Conservation (phyloP, 2,113 vertebrate genomes). For the Antechinus stuartii region DNA sequence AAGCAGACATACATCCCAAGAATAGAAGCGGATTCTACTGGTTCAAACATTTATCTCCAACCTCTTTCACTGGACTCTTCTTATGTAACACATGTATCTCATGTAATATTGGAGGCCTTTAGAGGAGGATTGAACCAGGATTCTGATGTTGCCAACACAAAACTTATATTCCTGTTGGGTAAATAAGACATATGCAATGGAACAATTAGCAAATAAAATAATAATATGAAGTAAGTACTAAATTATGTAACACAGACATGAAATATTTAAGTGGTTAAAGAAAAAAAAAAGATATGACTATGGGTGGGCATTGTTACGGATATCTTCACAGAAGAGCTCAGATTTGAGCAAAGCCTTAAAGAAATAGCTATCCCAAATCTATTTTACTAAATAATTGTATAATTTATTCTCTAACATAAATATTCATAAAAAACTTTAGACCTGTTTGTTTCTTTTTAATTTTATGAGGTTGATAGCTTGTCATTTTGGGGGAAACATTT, state of each 20-base stretch:
- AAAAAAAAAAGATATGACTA: not conserved
- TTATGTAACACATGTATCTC: not conserved
- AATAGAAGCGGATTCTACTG: not conserved
- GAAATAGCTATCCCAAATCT: not conserved
- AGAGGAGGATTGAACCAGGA: not conserved
- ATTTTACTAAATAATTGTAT: not conserved
- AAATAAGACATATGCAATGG: not conserved
- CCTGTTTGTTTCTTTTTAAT: not conserved
- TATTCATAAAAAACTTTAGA: not conserved
- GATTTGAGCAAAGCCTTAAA: not conserved
- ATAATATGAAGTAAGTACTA: not conserved
- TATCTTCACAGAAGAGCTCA: not conserved
- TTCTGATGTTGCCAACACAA: not conserved
- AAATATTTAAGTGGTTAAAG: not conserved
- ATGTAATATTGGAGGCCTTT: not conserved
- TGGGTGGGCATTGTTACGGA: not conserved
- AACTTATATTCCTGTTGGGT: not conserved
- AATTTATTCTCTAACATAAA: not conserved
- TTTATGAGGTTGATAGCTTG: slow-evolving; percentile 42
- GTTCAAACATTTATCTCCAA: not conserved
- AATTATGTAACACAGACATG: not conserved
- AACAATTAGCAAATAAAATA: not conserved
- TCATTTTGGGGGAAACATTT: not conserved
- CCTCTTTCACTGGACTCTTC: not conserved
- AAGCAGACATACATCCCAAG: not conserved